Evolutionary conservation across 2,113 vertebrate species (phyloP), one percentile per base, ranked within the genome.

Genomic region (Crotalus helleri): DNA sequence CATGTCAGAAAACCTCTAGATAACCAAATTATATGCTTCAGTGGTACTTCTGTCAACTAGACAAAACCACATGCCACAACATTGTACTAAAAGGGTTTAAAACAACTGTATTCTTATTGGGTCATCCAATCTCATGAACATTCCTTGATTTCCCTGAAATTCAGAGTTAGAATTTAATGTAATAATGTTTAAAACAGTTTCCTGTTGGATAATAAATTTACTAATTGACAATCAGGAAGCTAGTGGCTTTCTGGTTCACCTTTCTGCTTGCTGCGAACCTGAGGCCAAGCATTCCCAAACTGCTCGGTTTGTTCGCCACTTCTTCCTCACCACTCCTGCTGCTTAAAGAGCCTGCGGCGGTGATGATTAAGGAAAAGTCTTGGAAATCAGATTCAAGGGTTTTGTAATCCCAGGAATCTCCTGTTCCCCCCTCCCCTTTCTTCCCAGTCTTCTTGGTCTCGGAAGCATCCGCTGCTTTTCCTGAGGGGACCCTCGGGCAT

Each of bases 401-500:
- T 74, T 94, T 93, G 91, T 95, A 94, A 95, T 96, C 95, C 96
- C 96, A 55, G 0, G 10, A 59, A 91, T 90, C 54, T 54, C 54
- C 54, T 54, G 54, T 54, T 54, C 13, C 57, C 39, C 64, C 86
- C 3, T 19, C 94, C 44, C 58, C 85, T 5, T 3, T 7, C 74
- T 39, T 81, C 6, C 46, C 26, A 44, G 44, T 44, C 44, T 44
- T 44, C 44, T 44, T 44, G 17, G 7, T 57, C 91, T 89, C 86
- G 3, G 59, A 19, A 92, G 46, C 33, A 93, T 94, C 90, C 91
- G 93, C 93, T 94, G 95, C 90, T 96, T 97, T 96, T 94, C 93
- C 95, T 96, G 94, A 95, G 95, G 95, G 96, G 96, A 97, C 95
- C 95, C 91, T 55, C 95, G 89, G 59, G 87, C 92, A 94, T 49